Evolutionary conservation across 2,797 vertebrate species (phyloP).

Genomic region (Decapterus maruadsi): DNA sequence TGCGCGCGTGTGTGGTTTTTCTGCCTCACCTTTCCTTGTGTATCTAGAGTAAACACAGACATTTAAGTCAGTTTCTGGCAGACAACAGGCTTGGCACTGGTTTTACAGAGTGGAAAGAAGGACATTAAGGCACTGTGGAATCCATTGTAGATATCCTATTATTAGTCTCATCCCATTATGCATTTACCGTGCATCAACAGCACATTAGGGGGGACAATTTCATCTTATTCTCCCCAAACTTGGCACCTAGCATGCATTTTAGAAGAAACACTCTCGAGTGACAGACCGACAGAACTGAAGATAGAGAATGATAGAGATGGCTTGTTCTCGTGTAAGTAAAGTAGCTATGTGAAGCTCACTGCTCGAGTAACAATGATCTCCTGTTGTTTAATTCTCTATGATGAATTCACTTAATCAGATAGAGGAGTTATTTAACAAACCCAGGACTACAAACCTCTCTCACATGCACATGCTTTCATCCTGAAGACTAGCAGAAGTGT

Average conservation of each 20-base stretch:
- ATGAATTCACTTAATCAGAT: constrained; percentile 6
- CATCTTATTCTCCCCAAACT: constrained; percentile 31
- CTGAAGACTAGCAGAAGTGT: background rate
- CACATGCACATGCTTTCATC: constrained; percentile 5
- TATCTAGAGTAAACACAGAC: constrained; percentile 22
- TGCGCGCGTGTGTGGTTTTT: background rate
- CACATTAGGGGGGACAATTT: constrained; percentile 51
- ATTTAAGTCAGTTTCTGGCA: constrained; percentile 40
- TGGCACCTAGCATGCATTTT: constrained; percentile 42
- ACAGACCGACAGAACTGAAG: constrained; percentile 37
- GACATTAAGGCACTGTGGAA: constrained; percentile 39
- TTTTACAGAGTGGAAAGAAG: constrained; percentile 39
- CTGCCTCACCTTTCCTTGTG: constrained; percentile 32
- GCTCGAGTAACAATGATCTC: constrained; percentile 16
- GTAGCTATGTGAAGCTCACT: constrained; percentile 7
- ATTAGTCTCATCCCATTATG: constrained; percentile 59
- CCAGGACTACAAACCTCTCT: background rate
- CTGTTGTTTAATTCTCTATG: constrained; percentile 26
- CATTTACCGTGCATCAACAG: constrained; percentile 49
- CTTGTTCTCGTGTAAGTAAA: constrained; percentile 8
- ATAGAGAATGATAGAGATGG: constrained; percentile 33
- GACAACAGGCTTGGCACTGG: constrained; percentile 36
- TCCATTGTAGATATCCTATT: constrained; percentile 56
- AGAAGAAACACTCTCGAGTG: constrained; percentile 46
- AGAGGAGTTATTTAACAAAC: constrained; percentile 22